Conservation (phyloP, 2,113 vertebrate genomes). For the Rostratula benghalensis region DNA sequence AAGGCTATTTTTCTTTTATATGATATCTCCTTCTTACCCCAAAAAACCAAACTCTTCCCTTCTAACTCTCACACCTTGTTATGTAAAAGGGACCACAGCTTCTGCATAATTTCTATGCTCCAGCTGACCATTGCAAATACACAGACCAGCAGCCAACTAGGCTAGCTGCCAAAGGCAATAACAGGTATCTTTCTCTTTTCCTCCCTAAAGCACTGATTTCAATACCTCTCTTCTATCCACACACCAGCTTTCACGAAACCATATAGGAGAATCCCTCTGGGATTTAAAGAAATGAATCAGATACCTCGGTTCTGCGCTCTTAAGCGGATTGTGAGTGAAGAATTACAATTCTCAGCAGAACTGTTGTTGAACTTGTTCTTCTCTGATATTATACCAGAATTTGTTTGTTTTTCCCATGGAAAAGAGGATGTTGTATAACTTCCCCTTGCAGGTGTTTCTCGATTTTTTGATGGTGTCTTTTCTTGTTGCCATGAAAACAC, state of each 20-base stretch:
- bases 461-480: constrained; percentile 68
- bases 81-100: background rate
- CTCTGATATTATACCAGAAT: constrained; percentile 32
- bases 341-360: constrained; percentile 42
- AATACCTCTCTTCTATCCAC: background rate
- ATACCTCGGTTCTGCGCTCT: constrained; percentile 88
- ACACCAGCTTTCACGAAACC: background rate
- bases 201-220: background rate
- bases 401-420: constrained; percentile 77
- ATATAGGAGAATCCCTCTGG: background rate
- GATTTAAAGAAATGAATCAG: background rate
- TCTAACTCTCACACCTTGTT: background rate
- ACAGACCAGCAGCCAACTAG: background rate
- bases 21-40: background rate
- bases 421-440: constrained; percentile 61
- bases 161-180: background rate
- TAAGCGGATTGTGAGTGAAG: constrained; percentile 77
- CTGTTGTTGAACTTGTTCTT: constrained; percentile 19
- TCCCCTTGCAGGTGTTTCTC: constrained; percentile 80
- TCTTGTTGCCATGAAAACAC: constrained; percentile 93
- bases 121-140: background rate
- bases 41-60: background rate
- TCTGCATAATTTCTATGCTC: background rate
- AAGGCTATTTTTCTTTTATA: background rate
- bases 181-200: background rate